A percentile compares a stretch with the other conserved stretches of the same genome.
These are phyloP conservation scores for Sebastes baramenuke DNA, from an alignment of 2,797 vertebrate species.

Conservation along the genomic window DNA sequence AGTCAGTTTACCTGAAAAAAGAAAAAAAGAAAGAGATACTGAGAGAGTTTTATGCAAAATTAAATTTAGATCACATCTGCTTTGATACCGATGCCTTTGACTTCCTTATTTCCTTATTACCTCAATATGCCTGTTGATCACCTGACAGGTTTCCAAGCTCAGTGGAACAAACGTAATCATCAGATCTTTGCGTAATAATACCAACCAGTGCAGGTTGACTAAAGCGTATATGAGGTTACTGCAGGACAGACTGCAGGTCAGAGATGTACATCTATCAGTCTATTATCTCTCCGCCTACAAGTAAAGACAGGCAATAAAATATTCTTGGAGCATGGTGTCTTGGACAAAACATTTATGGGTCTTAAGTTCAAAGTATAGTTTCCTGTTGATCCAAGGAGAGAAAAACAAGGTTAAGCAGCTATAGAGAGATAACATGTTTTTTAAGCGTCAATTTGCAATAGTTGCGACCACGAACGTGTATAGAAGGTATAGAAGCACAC, in stretches of 20 bases:
- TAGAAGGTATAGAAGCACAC: no score
- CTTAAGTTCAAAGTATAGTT: constrained; percentile 46
- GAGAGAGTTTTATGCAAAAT: not conserved
- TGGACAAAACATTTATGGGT: constrained; percentile 29
- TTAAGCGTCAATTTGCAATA: not conserved
- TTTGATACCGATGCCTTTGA: not conserved
- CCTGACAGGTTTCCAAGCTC: not conserved
- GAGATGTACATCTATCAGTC: not conserved
- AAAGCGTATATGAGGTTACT: not conserved
- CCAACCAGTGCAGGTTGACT: not conserved
- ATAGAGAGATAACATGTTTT: not conserved
- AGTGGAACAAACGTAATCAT: not conserved
- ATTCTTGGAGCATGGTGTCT: not conserved
- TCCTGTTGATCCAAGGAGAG: not conserved
- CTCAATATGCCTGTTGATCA: not conserved
- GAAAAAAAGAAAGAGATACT: no score
- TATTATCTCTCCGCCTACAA: not conserved
- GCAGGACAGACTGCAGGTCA: not conserved
- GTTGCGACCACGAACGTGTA: no score
- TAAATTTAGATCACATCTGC: not conserved
- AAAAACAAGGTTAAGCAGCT: not conserved
- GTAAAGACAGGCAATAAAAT: constrained; percentile 16
- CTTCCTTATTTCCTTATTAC: not conserved
- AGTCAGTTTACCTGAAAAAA: not conserved
- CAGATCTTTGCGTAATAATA: not conserved